Conservation (phyloP, 2,888 invertebrate genomes). For the Tinea trinotella region DNA sequence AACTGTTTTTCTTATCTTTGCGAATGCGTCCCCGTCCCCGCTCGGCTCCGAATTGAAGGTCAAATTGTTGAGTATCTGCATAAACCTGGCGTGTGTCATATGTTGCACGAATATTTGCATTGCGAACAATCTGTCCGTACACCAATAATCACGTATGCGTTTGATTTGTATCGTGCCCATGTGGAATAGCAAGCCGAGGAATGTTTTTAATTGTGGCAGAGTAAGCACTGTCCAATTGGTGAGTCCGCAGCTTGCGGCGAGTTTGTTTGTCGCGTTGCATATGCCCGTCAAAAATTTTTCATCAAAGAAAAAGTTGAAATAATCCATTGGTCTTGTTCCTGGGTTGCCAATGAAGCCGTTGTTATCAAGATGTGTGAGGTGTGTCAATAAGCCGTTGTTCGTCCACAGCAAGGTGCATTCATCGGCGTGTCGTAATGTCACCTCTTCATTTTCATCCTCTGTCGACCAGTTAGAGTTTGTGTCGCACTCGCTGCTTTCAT, state of each 20-base stretch:
- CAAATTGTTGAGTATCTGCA: conserved; percentile 34
- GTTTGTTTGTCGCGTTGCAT: conserved; percentile 1
- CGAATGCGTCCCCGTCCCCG: conserved; percentile 29
- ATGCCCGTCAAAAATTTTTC: conserved; percentile 7
- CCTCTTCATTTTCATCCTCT: not conserved
- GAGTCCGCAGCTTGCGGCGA: conserved; percentile 24
- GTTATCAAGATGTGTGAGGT: not conserved
- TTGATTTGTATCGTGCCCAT: conserved; percentile 36
- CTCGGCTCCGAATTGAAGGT: conserved; percentile 30
- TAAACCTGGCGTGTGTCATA: conserved; percentile 36
- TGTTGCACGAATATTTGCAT: conserved; percentile 30
- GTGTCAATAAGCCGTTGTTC: not conserved
- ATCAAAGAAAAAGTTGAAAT: conserved; percentile 17
- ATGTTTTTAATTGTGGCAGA: conserved; percentile 29
- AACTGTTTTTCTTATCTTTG: conserved; percentile 31
- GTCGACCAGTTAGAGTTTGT: not conserved
- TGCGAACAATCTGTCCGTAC: conserved; percentile 33
- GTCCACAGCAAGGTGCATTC: not conserved
- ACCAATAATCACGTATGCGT: conserved; percentile 37
- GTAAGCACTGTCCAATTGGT: conserved; percentile 30
- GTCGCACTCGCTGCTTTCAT: not conserved
- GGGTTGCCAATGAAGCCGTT: not conserved
- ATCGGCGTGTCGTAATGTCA: not conserved
- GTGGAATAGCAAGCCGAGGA: conserved; percentile 39
- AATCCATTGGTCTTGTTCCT: not conserved